Evolutionary conservation across 2,113 vertebrate species (phyloP).

Genomic region (Stigmatopora argus): DNA sequence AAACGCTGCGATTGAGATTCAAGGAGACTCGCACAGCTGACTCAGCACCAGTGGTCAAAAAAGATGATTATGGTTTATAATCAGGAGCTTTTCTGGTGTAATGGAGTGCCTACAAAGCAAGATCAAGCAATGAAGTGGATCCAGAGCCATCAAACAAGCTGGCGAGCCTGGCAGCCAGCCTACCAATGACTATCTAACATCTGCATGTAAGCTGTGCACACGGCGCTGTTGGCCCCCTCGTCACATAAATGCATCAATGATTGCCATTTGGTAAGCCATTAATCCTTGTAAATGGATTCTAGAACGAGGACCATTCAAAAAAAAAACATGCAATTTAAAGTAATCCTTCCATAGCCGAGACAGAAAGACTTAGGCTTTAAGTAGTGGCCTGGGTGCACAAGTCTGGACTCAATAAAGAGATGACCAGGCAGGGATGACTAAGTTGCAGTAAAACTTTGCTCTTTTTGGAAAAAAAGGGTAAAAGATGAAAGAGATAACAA

Average conservation of each 20-base stretch:
- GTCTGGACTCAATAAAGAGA: conserved; percentile 46
- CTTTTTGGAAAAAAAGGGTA: conserved; percentile 21
- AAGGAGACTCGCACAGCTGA: conserved; percentile 35
- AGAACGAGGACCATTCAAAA: conserved; percentile 68
- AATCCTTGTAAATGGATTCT: conserved; percentile 73
- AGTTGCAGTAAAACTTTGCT: conserved; percentile 24
- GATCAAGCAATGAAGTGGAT: conserved; percentile 62
- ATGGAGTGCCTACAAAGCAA: conserved; percentile 65
- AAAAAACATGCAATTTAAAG: conserved; percentile 64
- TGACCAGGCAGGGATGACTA: conserved; percentile 22
- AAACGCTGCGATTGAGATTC: not conserved
- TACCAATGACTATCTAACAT: conserved; percentile 58
- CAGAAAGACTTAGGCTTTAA: conserved; percentile 56
- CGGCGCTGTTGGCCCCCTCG: conserved; percentile 48
- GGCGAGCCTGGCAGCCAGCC: conserved; percentile 49
- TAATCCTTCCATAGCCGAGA: conserved; percentile 62
- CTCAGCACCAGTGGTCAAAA: conserved; percentile 48
- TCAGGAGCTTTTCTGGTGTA: conserved; percentile 64
- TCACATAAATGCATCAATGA: conserved; percentile 73
- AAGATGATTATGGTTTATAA: conserved; percentile 64
- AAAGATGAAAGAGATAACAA: conserved; percentile 58
- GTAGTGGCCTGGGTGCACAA: conserved; percentile 46
- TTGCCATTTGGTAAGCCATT: conserved; percentile 73
- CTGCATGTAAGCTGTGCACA: conserved; percentile 62
- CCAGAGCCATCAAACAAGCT: conserved; percentile 60